Evolutionary conservation across 2,113 vertebrate species (phyloP).

Genomic region (Rynchops niger): DNA sequence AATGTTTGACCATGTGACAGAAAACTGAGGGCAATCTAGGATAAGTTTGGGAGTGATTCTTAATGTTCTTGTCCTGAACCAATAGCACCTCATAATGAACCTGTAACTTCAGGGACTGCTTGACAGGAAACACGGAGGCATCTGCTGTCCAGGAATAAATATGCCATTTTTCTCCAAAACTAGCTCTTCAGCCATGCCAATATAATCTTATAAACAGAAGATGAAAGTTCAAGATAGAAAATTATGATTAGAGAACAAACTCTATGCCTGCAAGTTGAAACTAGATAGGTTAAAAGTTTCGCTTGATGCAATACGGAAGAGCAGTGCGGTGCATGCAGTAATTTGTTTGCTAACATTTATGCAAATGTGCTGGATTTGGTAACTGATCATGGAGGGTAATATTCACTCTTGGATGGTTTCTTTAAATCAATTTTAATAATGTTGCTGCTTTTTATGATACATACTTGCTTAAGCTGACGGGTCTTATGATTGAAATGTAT

Average conservation of each 20-base stretch:
- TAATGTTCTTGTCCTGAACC: not conserved
- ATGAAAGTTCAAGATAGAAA: not conserved
- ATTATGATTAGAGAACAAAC: not conserved
- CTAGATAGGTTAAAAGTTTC: not conserved
- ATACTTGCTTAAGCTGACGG: not conserved
- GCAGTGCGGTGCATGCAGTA: not conserved
- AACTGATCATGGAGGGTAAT: not conserved
- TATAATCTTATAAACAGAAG: not conserved
- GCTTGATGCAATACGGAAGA: not conserved
- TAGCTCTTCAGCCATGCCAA: not conserved
- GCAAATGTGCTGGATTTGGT: not conserved
- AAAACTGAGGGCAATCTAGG: not conserved
- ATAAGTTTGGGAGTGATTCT: not conserved
- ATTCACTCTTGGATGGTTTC: not conserved
- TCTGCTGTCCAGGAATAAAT: conserved; percentile 3
- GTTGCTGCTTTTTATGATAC: not conserved
- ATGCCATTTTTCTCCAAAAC: not conserved
- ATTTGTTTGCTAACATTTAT: not conserved
- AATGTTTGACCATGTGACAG: not conserved
- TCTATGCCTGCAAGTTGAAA: not conserved
- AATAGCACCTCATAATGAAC: not conserved
- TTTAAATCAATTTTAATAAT: not conserved
- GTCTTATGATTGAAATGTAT: not conserved
- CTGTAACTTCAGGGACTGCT: not conserved
- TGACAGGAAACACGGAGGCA: not conserved